Evolutionary conservation across 2,797 vertebrate genomes (phyloP).

Genomic region (Loriculus beryllinus): DNA sequence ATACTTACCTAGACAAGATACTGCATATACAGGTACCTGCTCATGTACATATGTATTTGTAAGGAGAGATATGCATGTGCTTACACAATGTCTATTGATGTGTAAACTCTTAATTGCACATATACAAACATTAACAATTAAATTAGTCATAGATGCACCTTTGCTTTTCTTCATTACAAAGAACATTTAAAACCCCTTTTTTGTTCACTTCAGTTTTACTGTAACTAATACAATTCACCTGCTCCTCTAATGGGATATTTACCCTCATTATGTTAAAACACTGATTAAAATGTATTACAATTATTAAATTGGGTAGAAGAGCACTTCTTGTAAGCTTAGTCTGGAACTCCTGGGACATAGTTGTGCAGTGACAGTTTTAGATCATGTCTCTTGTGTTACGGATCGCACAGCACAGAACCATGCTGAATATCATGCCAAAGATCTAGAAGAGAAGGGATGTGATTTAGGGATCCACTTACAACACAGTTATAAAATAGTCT

Average conservation of each 20-base stretch:
- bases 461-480: slow-evolving; percentile 36
- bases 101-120: slow-evolving; percentile 49
- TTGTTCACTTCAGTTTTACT: slow-evolving; percentile 35
- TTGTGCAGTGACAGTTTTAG: slow-evolving; percentile 73
- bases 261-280: slow-evolving; percentile 69
- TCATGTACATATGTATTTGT: not conserved
- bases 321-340: slow-evolving; percentile 62
- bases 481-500: not conserved
- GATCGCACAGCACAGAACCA: slow-evolving; percentile 96
- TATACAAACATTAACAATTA: slow-evolving; percentile 68
- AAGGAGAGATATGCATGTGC: not conserved
- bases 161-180: slow-evolving; percentile 38
- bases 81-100: not conserved
- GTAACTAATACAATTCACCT: slow-evolving; percentile 39
- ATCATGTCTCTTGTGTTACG: slow-evolving; percentile 92
- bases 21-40: slow-evolving; percentile 19
- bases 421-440: slow-evolving; percentile 97
- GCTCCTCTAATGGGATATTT: slow-evolving; percentile 36
- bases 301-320: slow-evolving; percentile 67
- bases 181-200: slow-evolving; percentile 29
- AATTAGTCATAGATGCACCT: slow-evolving; percentile 59
- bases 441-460: slow-evolving; percentile 80
- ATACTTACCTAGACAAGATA: slow-evolving; percentile 9
- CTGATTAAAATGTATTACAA: slow-evolving; percentile 70
- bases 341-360: slow-evolving; percentile 23